phyloP scores from a whole-genome alignment of 2,113 vertebrate genomes.

The Myodes glareolus region DNA sequence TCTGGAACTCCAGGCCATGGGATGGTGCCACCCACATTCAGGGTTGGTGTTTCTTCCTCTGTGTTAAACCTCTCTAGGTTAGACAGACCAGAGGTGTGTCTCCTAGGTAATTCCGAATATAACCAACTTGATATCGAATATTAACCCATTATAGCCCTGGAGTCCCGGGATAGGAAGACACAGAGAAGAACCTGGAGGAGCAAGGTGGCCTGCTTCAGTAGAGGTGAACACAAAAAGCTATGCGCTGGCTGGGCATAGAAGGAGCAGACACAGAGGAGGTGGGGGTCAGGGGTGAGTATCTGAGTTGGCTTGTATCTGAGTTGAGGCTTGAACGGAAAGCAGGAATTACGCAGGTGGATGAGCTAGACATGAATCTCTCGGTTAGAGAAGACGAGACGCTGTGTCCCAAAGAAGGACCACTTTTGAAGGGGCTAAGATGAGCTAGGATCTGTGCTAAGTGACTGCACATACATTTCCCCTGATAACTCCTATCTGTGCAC shows the following conservation, averaged over 20 bases:
- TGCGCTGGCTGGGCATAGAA: no score
- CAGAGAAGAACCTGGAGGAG: not conserved
- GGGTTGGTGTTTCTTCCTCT: not conserved
- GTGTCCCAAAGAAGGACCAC: not conserved
- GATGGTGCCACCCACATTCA: not conserved
- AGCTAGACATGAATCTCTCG: not conserved
- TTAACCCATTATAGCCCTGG: not conserved
- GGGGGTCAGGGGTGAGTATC: not conserved
- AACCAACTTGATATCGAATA: not conserved
- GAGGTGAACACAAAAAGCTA: not conserved
- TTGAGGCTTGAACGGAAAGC: not conserved
- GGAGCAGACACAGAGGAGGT: not conserved
- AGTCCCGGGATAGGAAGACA: not conserved
- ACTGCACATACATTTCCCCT: not conserved
- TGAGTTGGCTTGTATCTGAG: not conserved
- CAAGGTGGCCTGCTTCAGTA: accelerated
- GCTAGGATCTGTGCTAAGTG: not conserved
- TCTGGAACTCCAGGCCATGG: not conserved
- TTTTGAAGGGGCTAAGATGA: not conserved
- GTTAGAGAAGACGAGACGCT: not conserved
- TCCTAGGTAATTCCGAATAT: not conserved
- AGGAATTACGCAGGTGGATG: not conserved
- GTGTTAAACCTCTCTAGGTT: not conserved
- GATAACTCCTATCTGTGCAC: not conserved
- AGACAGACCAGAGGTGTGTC: not conserved